Evolutionary conservation across 2,888 invertebrate species (phyloP).

Genomic region (Gortyna flavago): DNA sequence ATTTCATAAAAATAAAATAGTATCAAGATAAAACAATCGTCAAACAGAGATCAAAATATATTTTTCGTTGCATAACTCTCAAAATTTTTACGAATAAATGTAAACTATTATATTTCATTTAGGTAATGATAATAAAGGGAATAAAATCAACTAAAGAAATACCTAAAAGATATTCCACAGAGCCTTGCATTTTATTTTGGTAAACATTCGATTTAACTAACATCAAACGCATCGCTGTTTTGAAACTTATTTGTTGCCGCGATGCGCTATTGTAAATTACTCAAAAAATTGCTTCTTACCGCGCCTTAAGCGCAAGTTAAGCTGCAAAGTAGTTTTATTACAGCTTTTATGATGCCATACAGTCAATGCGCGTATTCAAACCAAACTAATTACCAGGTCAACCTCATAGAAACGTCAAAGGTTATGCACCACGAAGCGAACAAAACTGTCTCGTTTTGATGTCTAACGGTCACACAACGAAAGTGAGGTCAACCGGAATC

Average conservation of each 20-base stretch:
- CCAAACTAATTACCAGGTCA: slow-evolving; percentile 22
- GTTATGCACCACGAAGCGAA: slow-evolving; percentile 18
- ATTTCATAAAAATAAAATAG: neutral
- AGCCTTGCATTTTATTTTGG: neutral
- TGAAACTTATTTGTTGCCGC: neutral
- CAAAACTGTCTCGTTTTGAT: slow-evolving; percentile 20
- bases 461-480: slow-evolving; percentile 15
- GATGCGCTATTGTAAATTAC: too few relatives aligned
- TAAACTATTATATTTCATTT: neutral
- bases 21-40: neutral
- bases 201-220: neutral
- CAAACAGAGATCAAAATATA: neutral
- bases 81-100: neutral
- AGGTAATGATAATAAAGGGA: neutral
- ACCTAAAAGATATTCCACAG: neutral
- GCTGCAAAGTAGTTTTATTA: slow-evolving; percentile 20
- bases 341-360: slow-evolving; percentile 11
- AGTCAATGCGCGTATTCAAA: slow-evolving; percentile 1
- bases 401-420: slow-evolving; percentile 25
- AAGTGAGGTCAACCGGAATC: slow-evolving; percentile 54
- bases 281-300: neutral
- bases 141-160: neutral
- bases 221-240: neutral
- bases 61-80: neutral
- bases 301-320: neutral